Evolutionary conservation across 30 jellyfish, hydroid and myxozoan genomes (phyloP).

Genomic region (Cassiopea xamachana): DNA sequence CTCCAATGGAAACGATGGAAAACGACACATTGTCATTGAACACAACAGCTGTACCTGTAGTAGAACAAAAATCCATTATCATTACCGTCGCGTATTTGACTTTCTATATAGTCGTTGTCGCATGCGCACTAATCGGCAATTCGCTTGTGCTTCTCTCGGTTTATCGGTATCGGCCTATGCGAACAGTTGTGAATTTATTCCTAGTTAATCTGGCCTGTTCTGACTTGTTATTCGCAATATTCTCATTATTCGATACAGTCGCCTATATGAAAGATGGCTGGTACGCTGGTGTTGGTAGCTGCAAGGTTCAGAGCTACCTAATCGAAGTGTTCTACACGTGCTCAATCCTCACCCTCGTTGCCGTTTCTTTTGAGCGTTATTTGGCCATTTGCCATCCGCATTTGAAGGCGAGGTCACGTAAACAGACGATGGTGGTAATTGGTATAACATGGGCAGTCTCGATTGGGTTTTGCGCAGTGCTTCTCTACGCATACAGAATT

Average conservation of each 20-base stretch:
- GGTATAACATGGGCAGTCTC: slow-evolving; percentile 69
- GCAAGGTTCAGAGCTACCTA: slow-evolving; percentile 84
- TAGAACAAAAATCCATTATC: slow-evolving; percentile 45
- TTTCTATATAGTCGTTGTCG: slow-evolving; percentile 71
- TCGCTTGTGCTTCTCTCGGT: slow-evolving; percentile 67
- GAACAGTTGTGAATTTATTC: slow-evolving; percentile 82
- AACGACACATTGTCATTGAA: neutral
- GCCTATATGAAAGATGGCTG: slow-evolving; percentile 77
- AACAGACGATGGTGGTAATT: slow-evolving; percentile 32
- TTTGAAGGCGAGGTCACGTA: slow-evolving; percentile 61
- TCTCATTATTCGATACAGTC: slow-evolving; percentile 81
- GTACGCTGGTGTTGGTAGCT: slow-evolving; percentile 76
- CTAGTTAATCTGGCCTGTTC: slow-evolving; percentile 85
- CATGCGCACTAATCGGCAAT: slow-evolving; percentile 77
- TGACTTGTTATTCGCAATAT: slow-evolving; percentile 74
- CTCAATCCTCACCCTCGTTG: slow-evolving; percentile 82
- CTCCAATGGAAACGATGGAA: neutral
- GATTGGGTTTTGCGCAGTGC: slow-evolving; percentile 77
- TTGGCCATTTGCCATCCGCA: slow-evolving; percentile 89
- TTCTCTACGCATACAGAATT: slow-evolving; percentile 79
- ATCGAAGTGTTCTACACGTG: slow-evolving; percentile 91
- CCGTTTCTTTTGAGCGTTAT: slow-evolving; percentile 89
- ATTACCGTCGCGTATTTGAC: slow-evolving; percentile 26
- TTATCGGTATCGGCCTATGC: slow-evolving; percentile 66
- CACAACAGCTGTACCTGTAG: slow-evolving; percentile 16